Percentiles rank a stretch among this genome's conserved stretches.
phyloP scores from a whole-genome alignment of 2,888 invertebrate species.

The Charanyca ferruginea region DNA sequence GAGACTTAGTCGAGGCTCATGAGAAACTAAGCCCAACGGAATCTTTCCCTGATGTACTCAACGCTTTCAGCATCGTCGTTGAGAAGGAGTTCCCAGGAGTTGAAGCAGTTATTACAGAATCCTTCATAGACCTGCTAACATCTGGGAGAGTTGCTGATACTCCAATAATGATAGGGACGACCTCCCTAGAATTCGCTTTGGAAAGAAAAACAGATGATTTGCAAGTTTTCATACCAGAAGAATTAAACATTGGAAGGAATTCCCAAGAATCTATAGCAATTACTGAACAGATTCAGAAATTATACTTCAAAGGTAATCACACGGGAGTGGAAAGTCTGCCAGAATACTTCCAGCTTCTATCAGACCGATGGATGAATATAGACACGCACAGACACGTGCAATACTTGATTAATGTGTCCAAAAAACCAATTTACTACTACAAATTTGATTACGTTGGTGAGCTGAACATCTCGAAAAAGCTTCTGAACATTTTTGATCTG shows the following conservation, averaged over 20 bases:
- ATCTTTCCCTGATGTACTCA: slow-evolving; percentile 50
- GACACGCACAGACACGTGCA: slow-evolving; percentile 82
- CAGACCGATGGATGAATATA: slow-evolving; percentile 78
- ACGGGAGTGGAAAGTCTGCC: slow-evolving; percentile 73
- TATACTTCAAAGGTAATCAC: slow-evolving; percentile 80
- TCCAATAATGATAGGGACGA: slow-evolving; percentile 84
- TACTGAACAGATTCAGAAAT: slow-evolving; percentile 74
- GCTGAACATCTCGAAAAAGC: slow-evolving; percentile 74
- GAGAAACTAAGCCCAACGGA: slow-evolving; percentile 65
- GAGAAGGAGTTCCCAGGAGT: slow-evolving; percentile 85
- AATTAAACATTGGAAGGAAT: slow-evolving; percentile 78
- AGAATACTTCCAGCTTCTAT: slow-evolving; percentile 79
- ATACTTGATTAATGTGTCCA: slow-evolving; percentile 79
- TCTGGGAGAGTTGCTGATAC: slow-evolving; percentile 82
- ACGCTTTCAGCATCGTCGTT: slow-evolving; percentile 74
- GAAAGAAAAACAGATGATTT: slow-evolving; percentile 76
- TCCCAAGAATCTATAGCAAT: slow-evolving; percentile 76
- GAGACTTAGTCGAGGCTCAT: slow-evolving; percentile 79
- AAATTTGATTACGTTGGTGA: slow-evolving; percentile 86
- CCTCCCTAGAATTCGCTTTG: slow-evolving; percentile 75
- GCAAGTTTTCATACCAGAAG: slow-evolving; percentile 79
- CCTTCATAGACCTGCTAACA: slow-evolving; percentile 79
- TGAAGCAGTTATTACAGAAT: slow-evolving; percentile 80
- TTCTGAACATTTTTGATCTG: slow-evolving; percentile 66
- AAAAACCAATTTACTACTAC: slow-evolving; percentile 83